Base-by-base conservation (phyloP, 2,888 invertebrate species). In the Coelopa pilipes region DNA sequence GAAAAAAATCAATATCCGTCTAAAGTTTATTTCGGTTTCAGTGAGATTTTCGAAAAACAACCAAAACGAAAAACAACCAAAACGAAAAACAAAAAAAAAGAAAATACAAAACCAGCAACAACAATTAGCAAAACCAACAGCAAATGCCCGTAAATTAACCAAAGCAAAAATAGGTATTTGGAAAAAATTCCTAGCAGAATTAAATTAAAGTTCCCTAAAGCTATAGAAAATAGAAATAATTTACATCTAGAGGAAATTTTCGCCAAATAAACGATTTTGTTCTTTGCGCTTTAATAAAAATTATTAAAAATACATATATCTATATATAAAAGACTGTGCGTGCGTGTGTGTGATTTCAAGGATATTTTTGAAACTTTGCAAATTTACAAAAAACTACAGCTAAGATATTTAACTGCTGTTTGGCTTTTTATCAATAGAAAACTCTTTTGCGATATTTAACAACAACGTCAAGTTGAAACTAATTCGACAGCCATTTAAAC, bases 21-120 rank as follows among this genome's bases (percentile, higher is more conserved):
- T 87, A 87, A 87, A 87, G 87, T 87, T 87, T 87, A 86, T 84
- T 84, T 84, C 86, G 83, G 84, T 81, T 84, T 84, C 83, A 80
- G 74, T 62, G 70, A 65, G 71, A 55, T 55, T 71, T 24, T 15
- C 49, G 1, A 59, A 70, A 49, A 13, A 17, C 13, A 34, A 34
- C 12, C 24, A 34, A 34, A 34, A 53, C 53, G 2, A 53, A 53
- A 2, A 53, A 62, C 21, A 62, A 46, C 45, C 72, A 71, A 62
- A 69, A 72, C 1, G 57, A 72, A 50, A 71, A 69, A 45, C n/a
- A n/a, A n/a, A n/a, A n/a, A 70, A 74, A 73, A 71, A 57, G 70
- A 69, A 68, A 57, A 24, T 49, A 13, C 12, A 65, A 70, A 70
- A 73, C 57, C 1, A 46, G 60, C 70, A 72, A 47, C 12, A 17